A percentile compares a stretch with the other conserved stretches of the same genome.
Evolutionary conservation across 2,113 vertebrate genomes (phyloP).

Genomic region (Maylandia zebra): DNA sequence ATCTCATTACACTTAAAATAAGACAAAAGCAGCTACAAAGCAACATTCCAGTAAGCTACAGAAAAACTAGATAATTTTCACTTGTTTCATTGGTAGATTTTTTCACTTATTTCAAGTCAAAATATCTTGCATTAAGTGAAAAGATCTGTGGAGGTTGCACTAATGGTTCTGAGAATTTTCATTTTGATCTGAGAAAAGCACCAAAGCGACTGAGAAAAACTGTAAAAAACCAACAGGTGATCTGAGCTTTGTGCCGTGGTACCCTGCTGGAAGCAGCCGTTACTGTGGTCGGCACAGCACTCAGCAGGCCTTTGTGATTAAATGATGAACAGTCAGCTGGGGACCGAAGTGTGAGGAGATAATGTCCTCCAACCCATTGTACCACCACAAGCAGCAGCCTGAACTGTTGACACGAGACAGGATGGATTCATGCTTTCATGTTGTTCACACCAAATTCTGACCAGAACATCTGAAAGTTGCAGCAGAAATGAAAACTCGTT

Average conservation of each 20-base stretch:
- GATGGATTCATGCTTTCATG: not conserved
- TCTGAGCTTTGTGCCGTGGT: not conserved
- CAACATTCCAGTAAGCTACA: fast-evolving
- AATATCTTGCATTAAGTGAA: not conserved
- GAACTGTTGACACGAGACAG: fast-evolving
- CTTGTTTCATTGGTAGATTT: not conserved
- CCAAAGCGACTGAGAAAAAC: not conserved
- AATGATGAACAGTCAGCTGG: not conserved
- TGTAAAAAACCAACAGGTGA: fast-evolving
- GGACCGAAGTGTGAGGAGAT: not conserved
- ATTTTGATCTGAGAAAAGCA: not conserved
- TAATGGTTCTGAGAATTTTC: not conserved
- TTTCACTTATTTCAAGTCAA: fast-evolving
- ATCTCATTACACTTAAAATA: not conserved
- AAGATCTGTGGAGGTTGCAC: not conserved
- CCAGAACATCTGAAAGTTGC: not conserved
- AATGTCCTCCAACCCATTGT: not conserved
- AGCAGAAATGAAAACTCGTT: not conserved
- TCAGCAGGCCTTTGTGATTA: not conserved
- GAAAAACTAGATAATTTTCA: not conserved
- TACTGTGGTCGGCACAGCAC: not conserved
- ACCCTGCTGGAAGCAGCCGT: not conserved
- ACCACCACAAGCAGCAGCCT: not conserved
- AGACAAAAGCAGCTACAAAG: fast-evolving
- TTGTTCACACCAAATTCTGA: not conserved